Conservation (phyloP, 2,888 invertebrate genomes). For the Eilema sororculum region DNA sequence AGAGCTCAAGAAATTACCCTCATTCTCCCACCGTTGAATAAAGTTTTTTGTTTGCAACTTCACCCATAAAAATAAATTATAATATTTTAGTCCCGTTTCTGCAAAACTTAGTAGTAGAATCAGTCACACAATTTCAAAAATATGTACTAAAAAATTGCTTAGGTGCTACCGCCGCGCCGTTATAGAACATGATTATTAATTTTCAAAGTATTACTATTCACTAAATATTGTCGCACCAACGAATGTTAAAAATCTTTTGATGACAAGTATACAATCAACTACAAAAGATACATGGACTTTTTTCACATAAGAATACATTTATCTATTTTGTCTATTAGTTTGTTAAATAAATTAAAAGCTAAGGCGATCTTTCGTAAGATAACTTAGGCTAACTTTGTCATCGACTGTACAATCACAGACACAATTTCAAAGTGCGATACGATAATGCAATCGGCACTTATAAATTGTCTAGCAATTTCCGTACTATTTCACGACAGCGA, state of each 20-base stretch:
- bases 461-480: constrained; percentile 26
- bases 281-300: not conserved
- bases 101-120: no score
- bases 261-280: no score
- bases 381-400: not conserved
- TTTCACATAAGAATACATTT: no score
- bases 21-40: not conserved
- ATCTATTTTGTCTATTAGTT: not conserved
- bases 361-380: not conserved
- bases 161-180: no score
- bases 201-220: not conserved
- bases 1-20: not conserved
- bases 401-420: not conserved
- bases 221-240: not conserved
- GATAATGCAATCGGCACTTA: constrained; percentile 27
- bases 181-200: no score
- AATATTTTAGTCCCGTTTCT: no score
- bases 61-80: no score
- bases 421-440: constrained; percentile 18
- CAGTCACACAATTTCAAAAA: no score
- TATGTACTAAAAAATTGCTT: no score
- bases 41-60: no score
- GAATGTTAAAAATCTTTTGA: no score
- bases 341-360: not conserved
- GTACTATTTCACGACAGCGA: constrained; percentile 46